A percentile compares a stretch with the other conserved stretches of the same genome.
These are phyloP conservation scores for Lipophrys pholis DNA, from an alignment of 2,113 vertebrate genomes.

Conservation along the genomic window DNA sequence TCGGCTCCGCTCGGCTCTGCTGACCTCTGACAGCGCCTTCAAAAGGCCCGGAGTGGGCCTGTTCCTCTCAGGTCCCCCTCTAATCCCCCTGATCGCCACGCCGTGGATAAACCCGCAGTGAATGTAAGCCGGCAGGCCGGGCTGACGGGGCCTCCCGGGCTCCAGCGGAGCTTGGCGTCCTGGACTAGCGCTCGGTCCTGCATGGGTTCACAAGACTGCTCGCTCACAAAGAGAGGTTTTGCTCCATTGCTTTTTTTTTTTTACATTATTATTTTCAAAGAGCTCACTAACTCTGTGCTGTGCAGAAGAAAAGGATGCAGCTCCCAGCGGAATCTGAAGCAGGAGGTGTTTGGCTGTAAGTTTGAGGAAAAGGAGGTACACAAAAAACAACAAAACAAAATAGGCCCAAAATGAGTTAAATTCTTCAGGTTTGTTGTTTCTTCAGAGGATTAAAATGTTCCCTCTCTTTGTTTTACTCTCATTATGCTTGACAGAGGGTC, in stretches of 20 bases:
- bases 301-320: conserved; percentile 25
- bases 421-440: too few relatives aligned
- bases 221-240: conserved; percentile 59
- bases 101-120: conserved; percentile 83
- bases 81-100: conserved; percentile 85
- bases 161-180: conserved; percentile 42
- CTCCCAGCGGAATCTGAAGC: not conserved
- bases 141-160: conserved; percentile 38
- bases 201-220: conserved; percentile 56
- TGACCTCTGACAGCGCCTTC: conserved; percentile 26
- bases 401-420: not conserved
- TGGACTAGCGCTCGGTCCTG: conserved; percentile 31
- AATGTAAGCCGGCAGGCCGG: conserved; percentile 40
- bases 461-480: too few relatives aligned
- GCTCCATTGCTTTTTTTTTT: conserved; percentile 53
- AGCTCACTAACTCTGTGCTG: conserved; percentile 6
- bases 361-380: not conserved
- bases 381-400: not conserved
- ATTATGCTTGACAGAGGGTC: too few relatives aligned
- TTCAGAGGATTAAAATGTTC: too few relatives aligned
- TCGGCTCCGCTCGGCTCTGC: not conserved
- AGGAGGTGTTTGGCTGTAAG: not conserved
- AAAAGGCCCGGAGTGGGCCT: conserved; percentile 58
- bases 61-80: conserved; percentile 84
- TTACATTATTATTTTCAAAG: conserved; percentile 23